Evolutionary conservation across 2,797 vertebrate genomes (phyloP).

Genomic region (Mus minutoides): DNA sequence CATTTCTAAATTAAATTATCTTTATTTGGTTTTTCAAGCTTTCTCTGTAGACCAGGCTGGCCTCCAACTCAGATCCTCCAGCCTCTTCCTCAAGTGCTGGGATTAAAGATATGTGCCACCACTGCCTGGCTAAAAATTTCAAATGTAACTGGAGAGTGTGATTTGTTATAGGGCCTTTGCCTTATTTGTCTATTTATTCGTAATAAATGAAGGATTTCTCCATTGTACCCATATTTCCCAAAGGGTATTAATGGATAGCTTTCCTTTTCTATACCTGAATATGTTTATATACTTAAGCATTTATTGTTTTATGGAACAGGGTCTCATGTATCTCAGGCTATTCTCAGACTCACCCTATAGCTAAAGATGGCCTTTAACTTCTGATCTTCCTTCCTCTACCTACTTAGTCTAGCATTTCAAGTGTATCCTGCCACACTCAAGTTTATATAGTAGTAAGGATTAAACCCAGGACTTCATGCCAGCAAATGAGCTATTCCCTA

Average conservation of each 20-base stretch:
- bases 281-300: not conserved
- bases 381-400: not conserved
- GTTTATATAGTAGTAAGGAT: not conserved
- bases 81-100: not conserved
- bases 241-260: not conserved
- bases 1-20: conserved; percentile 42
- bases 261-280: not conserved
- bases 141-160: not conserved
- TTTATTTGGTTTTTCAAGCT: not conserved
- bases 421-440: not conserved
- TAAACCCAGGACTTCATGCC: not conserved
- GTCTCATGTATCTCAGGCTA: not conserved
- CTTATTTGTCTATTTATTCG: not conserved
- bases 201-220: not conserved
- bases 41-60: not conserved
- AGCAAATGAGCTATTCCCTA: not conserved
- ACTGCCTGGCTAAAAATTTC: not conserved
- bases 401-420: not conserved
- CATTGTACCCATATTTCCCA: not conserved
- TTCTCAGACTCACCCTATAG: not conserved
- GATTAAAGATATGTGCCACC: not conserved
- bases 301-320: not conserved
- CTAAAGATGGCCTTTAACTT: not conserved
- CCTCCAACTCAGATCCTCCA: not conserved
- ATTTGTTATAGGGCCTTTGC: not conserved